Conservation (phyloP, 1,140 invertebrate genomes). For the Charaxes varanes region DNA sequence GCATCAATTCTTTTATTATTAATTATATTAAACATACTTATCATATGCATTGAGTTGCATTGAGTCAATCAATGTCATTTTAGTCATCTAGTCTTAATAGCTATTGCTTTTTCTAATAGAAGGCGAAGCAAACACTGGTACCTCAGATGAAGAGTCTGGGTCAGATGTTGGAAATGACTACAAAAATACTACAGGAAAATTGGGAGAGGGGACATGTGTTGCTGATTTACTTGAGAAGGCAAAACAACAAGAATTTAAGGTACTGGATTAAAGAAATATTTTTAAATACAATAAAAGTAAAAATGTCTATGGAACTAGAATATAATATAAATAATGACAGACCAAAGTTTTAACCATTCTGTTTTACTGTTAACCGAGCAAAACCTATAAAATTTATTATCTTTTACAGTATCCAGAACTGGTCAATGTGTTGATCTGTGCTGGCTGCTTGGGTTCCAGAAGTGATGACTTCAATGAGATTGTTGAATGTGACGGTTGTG, state of each 20-base stretch:
- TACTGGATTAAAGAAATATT: conserved; percentile 31
- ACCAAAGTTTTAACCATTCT: no score
- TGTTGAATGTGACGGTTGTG: conserved; percentile 97
- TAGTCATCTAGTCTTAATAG: no score
- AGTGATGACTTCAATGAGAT: conserved; percentile 97
- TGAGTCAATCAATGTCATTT: no score
- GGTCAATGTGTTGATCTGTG: conserved; percentile 85
- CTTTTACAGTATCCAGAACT: conserved; percentile 54
- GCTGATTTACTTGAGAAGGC: conserved; percentile 61
- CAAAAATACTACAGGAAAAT: conserved; percentile 48
- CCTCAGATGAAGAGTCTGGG: conserved; percentile 74
- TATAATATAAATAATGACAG: conserved; percentile 3
- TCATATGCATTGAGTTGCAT: no score
- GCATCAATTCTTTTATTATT: no score
- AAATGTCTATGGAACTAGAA: no score
- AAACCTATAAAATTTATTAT: background rate
- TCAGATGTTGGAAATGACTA: conserved; percentile 71
- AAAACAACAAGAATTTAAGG: conserved; percentile 66
- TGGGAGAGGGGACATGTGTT: conserved; percentile 55
- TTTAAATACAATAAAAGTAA: no score
- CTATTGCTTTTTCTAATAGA: conserved; percentile 37
- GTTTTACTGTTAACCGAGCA: background rate
- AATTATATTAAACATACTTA: no score
- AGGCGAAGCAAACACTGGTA: conserved; percentile 64
- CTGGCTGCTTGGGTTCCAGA: conserved; percentile 93